Evolutionary conservation across 2,888 invertebrate species (phyloP).

Genomic region (Holacanthella duospinosa): DNA sequence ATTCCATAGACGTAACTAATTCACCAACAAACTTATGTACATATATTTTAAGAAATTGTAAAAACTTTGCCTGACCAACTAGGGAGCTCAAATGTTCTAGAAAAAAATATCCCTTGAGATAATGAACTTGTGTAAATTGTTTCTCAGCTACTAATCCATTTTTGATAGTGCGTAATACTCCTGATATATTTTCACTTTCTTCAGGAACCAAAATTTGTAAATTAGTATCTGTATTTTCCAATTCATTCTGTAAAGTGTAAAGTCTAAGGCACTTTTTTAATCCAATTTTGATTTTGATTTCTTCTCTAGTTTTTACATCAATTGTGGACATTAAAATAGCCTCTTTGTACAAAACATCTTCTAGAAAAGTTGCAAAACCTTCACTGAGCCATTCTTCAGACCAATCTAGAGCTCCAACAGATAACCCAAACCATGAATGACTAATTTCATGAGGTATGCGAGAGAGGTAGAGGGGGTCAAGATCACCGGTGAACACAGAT

Average conservation of each 20-base stretch:
- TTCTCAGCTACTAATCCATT: too few relatives aligned
- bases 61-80: too few relatives aligned
- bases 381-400: slow-evolving; percentile 46
- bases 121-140: too few relatives aligned
- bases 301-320: slow-evolving; percentile 4
- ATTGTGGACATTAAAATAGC: slow-evolving; percentile 20
- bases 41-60: too few relatives aligned
- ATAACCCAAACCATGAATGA: slow-evolving; percentile 44
- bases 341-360: slow-evolving; percentile 41
- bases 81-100: too few relatives aligned
- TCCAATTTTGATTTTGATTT: slow-evolving; percentile 19
- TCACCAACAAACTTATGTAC: too few relatives aligned
- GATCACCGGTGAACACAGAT: slow-evolving; percentile 39
- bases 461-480: slow-evolving; percentile 34
- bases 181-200: too few relatives aligned
- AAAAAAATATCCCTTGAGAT: too few relatives aligned
- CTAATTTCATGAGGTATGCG: slow-evolving; percentile 43
- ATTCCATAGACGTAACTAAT: too few relatives aligned
- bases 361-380: slow-evolving; percentile 44
- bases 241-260: slow-evolving; percentile 36
- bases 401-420: slow-evolving; percentile 44
- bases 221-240: slow-evolving; percentile 39
- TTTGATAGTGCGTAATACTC: too few relatives aligned
- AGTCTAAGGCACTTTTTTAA: slow-evolving; percentile 34
- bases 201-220: slow-evolving; percentile 41